Evolutionary conservation across 1,140 invertebrate genomes (phyloP), one percentile per base, ranked within the genome.

Genomic region (Scaptomyza hsui): DNA sequence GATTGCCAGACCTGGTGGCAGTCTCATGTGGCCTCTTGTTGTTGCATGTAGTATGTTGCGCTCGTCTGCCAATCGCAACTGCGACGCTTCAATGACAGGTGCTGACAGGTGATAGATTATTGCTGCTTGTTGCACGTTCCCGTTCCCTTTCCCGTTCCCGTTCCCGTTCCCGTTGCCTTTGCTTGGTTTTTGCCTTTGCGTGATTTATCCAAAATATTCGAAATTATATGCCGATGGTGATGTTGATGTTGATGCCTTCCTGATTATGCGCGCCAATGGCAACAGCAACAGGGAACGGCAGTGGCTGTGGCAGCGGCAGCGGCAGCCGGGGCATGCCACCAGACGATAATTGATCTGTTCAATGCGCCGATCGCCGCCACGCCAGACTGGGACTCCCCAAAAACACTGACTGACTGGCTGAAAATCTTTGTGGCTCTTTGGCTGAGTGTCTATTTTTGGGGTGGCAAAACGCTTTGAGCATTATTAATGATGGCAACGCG

Each of bases 91-190:
- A 90, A 90, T 90, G 89, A 90, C 89, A 90, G 89, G 83, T 90
- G 89, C 89, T 90, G 89, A 90, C 89, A 90, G 89, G 89, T 90
- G 89, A 90, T 90, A 90, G 89, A 90, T 90, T 90, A 89, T 90
- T 88, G 78, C 73, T 78, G 81, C 73, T 52, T 21, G 60, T 51
- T 51, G 35, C 42, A 26, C 24, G 29, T 51, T 64, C 18, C 42
- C 32, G 24, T 0, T 29, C n/a, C n/a, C n/a, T n/a, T n/a, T n/a
- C n/a, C n/a, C n/a, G n/a, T n/a, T n/a, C n/a, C n/a, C 24, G 29
- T 51, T 64, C 18, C 42, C 32, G 24, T 0, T 29, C n/a, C n/a
- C n/a, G n/a, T 37, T 21, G 63, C 51, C 70, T 52, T 57, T 78
- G 78, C 82, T 78, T 88, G 82, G 88, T 86, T 86, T 86, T 37